Evolutionary conservation across 2,888 invertebrate species (phyloP).

Genomic region (Arrhopalites spinosus): DNA sequence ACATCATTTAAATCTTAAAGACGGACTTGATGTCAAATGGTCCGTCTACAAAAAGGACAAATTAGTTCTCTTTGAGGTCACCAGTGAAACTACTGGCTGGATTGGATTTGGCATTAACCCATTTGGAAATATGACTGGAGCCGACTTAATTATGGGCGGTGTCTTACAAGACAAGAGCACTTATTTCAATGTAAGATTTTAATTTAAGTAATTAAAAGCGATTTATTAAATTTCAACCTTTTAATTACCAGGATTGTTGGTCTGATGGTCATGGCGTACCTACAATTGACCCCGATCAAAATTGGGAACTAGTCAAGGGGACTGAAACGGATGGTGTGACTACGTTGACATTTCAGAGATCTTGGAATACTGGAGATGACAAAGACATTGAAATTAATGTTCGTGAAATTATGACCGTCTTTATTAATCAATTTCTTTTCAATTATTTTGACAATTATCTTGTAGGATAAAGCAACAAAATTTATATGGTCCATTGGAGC

Average conservation of each 20-base stretch:
- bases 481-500: no score
- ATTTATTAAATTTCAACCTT: no score
- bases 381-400: slow-evolving; percentile 33
- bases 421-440: no score
- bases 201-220: no score
- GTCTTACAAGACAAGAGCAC: neutral
- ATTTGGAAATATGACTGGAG: neutral
- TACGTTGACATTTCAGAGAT: slow-evolving; percentile 21
- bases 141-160: slow-evolving; percentile 21
- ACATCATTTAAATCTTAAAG: no score
- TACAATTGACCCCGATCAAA: slow-evolving; percentile 15
- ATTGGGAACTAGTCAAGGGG: slow-evolving; percentile 35
- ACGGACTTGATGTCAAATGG: no score
- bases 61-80: slow-evolving; percentile 8
- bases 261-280: neutral
- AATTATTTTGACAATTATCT: no score
- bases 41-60: no score
- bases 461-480: no score
- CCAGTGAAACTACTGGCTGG: neutral
- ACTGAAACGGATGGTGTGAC: slow-evolving; percentile 32
- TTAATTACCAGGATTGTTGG: slow-evolving; percentile 29
- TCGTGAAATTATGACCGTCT: no score
- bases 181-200: slow-evolving; percentile 15
- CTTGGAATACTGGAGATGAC: slow-evolving; percentile 30
- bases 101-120: slow-evolving; percentile 9